Evolutionary conservation across 1,140 invertebrate species (phyloP).

Genomic region (Chironomus tepperi): DNA sequence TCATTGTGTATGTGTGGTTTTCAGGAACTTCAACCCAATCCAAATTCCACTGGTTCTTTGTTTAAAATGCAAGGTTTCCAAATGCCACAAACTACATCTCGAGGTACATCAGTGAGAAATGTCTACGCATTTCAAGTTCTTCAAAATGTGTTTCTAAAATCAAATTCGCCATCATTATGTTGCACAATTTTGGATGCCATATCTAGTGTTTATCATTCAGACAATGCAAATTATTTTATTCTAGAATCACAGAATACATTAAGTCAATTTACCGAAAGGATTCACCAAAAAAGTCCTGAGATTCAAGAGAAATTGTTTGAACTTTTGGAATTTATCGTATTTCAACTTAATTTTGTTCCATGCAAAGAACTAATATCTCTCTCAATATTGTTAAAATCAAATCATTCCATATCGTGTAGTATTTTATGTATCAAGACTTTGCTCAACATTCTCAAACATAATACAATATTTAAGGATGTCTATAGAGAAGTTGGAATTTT

Average conservation of each 20-base stretch:
- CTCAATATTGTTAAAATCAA: slow-evolving; percentile 82
- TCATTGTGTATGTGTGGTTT: slow-evolving; percentile 91
- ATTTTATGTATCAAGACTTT: slow-evolving; percentile 84
- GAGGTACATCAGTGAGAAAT: slow-evolving; percentile 84
- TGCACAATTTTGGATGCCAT: slow-evolving; percentile 91
- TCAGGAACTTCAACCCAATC: slow-evolving; percentile 74
- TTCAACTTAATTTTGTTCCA: slow-evolving; percentile 96
- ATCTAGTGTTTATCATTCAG: slow-evolving; percentile 92
- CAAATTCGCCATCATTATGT: slow-evolving; percentile 72
- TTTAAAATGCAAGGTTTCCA: slow-evolving; percentile 91
- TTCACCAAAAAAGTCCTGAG: slow-evolving; percentile 79
- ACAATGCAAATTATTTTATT: slow-evolving; percentile 98
- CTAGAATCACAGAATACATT: slow-evolving; percentile 92
- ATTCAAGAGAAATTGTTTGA: slow-evolving; percentile 96
- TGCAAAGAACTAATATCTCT: slow-evolving; percentile 97
- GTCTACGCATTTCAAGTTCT: slow-evolving; percentile 92
- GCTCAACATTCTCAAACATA: slow-evolving; percentile 80
- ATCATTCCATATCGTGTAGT: slow-evolving; percentile 67
- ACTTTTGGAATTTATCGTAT: slow-evolving; percentile 91
- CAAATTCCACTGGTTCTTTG: slow-evolving; percentile 75
- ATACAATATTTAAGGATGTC: slow-evolving; percentile 92
- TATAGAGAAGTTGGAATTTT: slow-evolving; percentile 95
- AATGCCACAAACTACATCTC: slow-evolving; percentile 78
- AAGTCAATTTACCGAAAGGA: slow-evolving; percentile 92
- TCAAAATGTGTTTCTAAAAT: slow-evolving; percentile 88